phyloP scores from a whole-genome alignment of 2,888 invertebrate genomes.

The Megalurothrips usitatus region DNA sequence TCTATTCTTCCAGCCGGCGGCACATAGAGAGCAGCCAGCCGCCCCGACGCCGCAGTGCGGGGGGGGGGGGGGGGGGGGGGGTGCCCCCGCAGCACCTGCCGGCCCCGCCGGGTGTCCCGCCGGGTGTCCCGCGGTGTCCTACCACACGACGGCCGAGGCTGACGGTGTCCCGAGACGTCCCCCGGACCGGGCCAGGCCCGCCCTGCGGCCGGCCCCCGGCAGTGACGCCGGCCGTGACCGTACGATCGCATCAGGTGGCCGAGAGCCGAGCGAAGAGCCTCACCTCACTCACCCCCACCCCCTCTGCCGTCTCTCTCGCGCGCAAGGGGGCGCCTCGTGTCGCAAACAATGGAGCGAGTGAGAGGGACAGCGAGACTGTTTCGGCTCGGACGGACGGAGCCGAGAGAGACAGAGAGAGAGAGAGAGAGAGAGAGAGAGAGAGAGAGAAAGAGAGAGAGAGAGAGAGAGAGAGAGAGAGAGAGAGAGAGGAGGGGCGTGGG shows the following conservation, averaged over 20 bases:
- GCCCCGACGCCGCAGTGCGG: too few relatives aligned
- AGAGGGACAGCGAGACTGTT: not conserved
- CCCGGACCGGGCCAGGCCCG: too few relatives aligned
- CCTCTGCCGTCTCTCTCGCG: not conserved
- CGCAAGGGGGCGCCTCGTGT: not conserved
- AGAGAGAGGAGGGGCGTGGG: not conserved
- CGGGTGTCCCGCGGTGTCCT: too few relatives aligned
- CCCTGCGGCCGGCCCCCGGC: not conserved
- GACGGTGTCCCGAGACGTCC: too few relatives aligned
- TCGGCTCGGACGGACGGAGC: not conserved
- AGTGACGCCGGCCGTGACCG: not conserved
- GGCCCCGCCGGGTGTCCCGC: too few relatives aligned
- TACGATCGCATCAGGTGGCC: not conserved
- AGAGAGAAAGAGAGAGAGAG: not conserved
- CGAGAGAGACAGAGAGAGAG: too few relatives aligned
- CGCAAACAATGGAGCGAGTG: not conserved
- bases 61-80: too few relatives aligned
- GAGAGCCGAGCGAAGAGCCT: not conserved
- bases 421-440: too few relatives aligned
- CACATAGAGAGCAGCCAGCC: not conserved
- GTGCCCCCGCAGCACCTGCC: not conserved
- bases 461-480: too few relatives aligned
- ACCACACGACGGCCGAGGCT: too few relatives aligned
- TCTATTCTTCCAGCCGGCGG: constrained; percentile 19
- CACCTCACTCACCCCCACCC: not conserved